Evolutionary conservation across 2,797 vertebrate species (phyloP).

Genomic region (Phrynocephalus forsythii): DNA sequence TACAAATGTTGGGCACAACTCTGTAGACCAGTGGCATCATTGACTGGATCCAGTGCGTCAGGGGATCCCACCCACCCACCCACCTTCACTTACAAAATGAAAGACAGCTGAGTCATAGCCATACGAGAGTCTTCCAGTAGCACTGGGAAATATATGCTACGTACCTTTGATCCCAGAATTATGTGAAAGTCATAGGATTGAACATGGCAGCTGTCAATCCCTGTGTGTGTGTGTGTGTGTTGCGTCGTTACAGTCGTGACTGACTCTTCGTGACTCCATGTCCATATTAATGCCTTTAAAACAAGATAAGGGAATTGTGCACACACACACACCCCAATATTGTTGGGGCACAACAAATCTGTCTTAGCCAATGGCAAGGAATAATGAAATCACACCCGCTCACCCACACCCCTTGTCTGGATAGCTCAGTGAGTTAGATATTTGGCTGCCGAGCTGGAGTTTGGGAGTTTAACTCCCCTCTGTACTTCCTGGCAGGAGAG

Average conservation of each 20-base stretch:
- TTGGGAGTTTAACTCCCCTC: too few relatives aligned
- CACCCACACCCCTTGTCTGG: too few relatives aligned
- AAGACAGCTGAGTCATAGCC: not conserved
- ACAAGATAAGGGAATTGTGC: not conserved
- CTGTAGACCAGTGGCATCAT: not conserved
- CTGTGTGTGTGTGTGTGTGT: too few relatives aligned
- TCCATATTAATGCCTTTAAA: not conserved
- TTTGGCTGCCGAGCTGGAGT: too few relatives aligned
- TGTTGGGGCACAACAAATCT: not conserved
- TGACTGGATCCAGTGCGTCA: not conserved
- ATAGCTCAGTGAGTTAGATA: too few relatives aligned
- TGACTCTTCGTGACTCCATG: not conserved
- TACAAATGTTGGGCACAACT: not conserved
- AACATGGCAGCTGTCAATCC: not conserved
- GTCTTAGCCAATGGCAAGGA: not conserved
- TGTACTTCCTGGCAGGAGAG: too few relatives aligned
- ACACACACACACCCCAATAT: not conserved
- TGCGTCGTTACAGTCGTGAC: too few relatives aligned
- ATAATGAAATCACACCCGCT: not conserved
- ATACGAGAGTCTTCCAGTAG: not conserved
- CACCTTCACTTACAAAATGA: not conserved
- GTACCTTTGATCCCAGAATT: not conserved
- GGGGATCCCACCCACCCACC: not conserved
- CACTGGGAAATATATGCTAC: not conserved
- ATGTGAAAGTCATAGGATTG: not conserved